Evolutionary conservation across 2,113 vertebrate species (phyloP), one percentile per base, ranked within the genome.

Genomic region (Channa maculata): DNA sequence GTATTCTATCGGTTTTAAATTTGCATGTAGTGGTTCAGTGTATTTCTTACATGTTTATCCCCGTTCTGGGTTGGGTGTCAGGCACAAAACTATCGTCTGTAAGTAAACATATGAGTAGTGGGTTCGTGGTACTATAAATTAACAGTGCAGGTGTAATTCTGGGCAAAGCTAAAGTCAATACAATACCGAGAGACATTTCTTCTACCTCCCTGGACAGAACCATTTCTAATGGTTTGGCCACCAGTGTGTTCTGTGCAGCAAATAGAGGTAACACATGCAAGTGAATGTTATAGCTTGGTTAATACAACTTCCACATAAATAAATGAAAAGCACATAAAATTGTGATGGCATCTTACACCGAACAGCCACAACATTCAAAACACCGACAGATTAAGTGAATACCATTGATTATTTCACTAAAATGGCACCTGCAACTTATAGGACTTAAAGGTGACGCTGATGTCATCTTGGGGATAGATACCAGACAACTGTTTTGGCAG

Each of bases 81-180:
- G 94, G 93, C 73, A 96, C 86, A 85, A 92, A 84, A 7, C 69
- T 81, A 54, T 89, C 80, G 75, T 91, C 97, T 99, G 93, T 9
- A 72, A 76, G 71, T 71, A 66, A 80, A 86, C 64, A 52, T 0
- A 54, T 53, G 11, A 79, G 5, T 44, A 8, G 44, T 44, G 8
- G 2, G 9, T 49, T 60, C 4, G 1, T 24, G 24, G 24, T 24
- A 41, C 6, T 64, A 1, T 65, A 57, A 12, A 64, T 43, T 8
- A 54, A n/a, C 3, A 54, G 8, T 66, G 6, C 24, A 43, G 36
- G 11, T 53, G 10, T 60, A 62, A 13, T 63, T 57, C 6, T 12
- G 33, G 11, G 14, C 3, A 13, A 9, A 48, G 4, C 8, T 37
- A 33, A 52, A 69, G 13, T 55, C 5, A 55, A 65, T 36, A 60